Percentiles rank a stretch among this genome's conserved stretches.
Conservation (phyloP, 1,140 invertebrate species). For the Pseudomyrmex concolor region DNA sequence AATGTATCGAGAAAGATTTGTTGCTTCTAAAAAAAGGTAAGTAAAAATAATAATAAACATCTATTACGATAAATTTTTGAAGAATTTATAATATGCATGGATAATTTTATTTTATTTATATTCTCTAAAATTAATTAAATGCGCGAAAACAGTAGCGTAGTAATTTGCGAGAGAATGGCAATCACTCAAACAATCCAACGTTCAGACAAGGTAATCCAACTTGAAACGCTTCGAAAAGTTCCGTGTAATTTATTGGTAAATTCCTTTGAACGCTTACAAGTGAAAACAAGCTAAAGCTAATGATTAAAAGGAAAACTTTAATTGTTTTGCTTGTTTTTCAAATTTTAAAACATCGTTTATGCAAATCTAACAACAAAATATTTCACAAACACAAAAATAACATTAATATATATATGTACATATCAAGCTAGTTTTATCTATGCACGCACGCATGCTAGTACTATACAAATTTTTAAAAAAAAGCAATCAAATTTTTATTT, state of each 20-base stretch:
- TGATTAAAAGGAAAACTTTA: slow-evolving; percentile 47
- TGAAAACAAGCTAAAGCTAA: slow-evolving; percentile 28
- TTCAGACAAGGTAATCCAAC: slow-evolving; percentile 41
- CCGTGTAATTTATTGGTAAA: slow-evolving; percentile 48
- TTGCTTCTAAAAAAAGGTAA: no score
- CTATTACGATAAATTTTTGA: no score
- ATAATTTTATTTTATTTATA: not conserved
- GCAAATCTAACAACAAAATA: slow-evolving; percentile 17
- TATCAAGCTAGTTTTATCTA: not conserved
- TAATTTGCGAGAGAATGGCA: slow-evolving; percentile 23
- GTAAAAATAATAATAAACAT: no score
- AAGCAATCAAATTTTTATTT: not conserved
- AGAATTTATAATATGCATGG: not conserved
- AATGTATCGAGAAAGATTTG: no score
- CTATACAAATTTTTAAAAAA: not conserved
- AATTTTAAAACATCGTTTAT: not conserved
- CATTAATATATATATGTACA: no score
- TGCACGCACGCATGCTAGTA: not conserved
- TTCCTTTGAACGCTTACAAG: slow-evolving; percentile 33
- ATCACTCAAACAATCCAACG: slow-evolving; percentile 43
- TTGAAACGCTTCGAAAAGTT: slow-evolving; percentile 38
- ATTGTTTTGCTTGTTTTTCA: slow-evolving; percentile 33
- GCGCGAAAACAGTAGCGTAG: not conserved
- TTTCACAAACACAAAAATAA: not conserved
- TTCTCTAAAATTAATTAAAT: slow-evolving; percentile 23